phyloP scores from a whole-genome alignment of 1,140 invertebrate genomes.

The Berghia stephanieae region DNA sequence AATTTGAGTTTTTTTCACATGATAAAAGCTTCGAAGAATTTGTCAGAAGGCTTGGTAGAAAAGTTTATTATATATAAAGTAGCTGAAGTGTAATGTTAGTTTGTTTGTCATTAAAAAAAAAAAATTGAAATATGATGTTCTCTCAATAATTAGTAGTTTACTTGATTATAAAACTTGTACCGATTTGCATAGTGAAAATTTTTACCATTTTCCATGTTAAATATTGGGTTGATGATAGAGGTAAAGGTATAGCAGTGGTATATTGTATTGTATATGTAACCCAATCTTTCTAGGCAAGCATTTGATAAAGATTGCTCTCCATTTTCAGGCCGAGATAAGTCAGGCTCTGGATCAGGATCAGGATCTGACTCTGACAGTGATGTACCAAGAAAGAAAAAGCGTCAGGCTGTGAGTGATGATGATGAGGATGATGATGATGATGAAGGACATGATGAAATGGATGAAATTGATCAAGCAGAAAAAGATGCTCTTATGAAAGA shows the following conservation, averaged over 20 bases:
- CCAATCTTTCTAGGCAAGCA: not conserved
- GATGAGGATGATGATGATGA: constrained; percentile 33
- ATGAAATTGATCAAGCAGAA: constrained; percentile 35
- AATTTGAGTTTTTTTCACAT: too few species aligned
- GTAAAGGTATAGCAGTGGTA: constrained; percentile 10
- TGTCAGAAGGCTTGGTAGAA: too few species aligned
- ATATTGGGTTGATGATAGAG: not conserved
- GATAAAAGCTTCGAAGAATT: too few species aligned
- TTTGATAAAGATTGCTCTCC: not conserved
- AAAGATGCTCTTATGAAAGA: constrained; percentile 32
- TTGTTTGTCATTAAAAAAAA: too few species aligned
- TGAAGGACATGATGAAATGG: constrained; percentile 5
- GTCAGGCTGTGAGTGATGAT: constrained; percentile 29
- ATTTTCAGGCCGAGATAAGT: constrained; percentile 6
- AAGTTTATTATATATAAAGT: too few species aligned
- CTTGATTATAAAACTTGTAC: too few species aligned
- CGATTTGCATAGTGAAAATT: too few species aligned
- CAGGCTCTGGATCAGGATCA: not conserved
- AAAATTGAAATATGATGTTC: too few species aligned
- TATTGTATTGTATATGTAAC: not conserved
- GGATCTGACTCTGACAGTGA: constrained; percentile 35
- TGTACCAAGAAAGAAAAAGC: constrained; percentile 34
- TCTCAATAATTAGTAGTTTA: too few species aligned
- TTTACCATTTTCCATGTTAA: too few species aligned
- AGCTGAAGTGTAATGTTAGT: too few species aligned